phyloP scores from a whole-genome alignment of 2,888 invertebrate genomes.

The Acronicta alni region DNA sequence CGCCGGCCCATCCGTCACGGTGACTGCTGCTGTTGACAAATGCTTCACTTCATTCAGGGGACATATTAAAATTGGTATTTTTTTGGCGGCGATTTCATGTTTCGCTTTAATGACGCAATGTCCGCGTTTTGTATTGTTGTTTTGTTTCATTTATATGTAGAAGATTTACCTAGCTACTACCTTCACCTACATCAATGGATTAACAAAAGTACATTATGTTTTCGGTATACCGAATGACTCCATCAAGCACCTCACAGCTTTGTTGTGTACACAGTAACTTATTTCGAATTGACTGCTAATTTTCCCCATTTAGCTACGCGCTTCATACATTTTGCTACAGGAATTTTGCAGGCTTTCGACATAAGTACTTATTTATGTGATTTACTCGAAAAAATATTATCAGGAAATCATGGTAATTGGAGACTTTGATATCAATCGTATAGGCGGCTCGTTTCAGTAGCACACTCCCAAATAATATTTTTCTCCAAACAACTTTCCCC shows the following conservation, averaged over 20 bases:
- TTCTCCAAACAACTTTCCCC: conserved; percentile 32
- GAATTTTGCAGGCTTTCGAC: too few relatives aligned
- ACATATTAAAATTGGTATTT: conserved; percentile 69
- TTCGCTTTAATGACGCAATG: conserved; percentile 30
- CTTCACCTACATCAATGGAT: not conserved
- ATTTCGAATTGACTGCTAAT: too few relatives aligned
- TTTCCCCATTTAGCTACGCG: too few relatives aligned
- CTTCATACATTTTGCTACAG: too few relatives aligned
- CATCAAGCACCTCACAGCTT: too few relatives aligned
- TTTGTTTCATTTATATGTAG: conserved; percentile 5
- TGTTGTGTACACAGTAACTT: too few relatives aligned
- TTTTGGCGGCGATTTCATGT: conserved; percentile 51
- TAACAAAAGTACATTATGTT: not conserved
- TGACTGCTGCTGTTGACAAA: conserved; percentile 79
- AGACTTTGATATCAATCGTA: not conserved
- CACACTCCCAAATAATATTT: conserved; percentile 24
- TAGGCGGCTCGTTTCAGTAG: not conserved
- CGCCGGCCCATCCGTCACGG: conserved; percentile 75
- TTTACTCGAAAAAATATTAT: not conserved
- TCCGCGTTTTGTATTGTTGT: conserved; percentile 30
- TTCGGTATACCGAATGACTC: not conserved
- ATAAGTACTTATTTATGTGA: not conserved
- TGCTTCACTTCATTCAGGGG: conserved; percentile 68
- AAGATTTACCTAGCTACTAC: too few relatives aligned
- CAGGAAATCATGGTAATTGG: not conserved